Evolutionary conservation across 2,797 vertebrate genomes (phyloP).

Genomic region (Menidia menidia): DNA sequence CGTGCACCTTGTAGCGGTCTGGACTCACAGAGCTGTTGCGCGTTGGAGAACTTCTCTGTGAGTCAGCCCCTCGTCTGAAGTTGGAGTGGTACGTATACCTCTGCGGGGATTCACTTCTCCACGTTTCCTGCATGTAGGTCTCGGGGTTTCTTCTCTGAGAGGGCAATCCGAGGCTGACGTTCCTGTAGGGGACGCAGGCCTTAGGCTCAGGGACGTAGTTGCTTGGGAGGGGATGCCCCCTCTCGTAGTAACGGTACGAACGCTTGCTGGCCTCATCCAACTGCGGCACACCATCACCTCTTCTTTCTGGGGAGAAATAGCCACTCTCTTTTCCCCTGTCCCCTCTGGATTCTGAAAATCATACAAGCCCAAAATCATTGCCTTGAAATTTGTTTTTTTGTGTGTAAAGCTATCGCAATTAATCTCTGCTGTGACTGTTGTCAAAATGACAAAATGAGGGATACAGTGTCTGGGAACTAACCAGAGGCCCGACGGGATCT

Average conservation of each 20-base stretch:
- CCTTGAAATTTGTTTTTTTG: background rate
- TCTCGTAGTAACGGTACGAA: conserved; percentile 71
- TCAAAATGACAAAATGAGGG: background rate
- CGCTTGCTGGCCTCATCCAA: conserved; percentile 60
- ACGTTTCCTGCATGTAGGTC: conserved; percentile 66
- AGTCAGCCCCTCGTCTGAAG: conserved; percentile 76
- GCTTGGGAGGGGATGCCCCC: conserved; percentile 78
- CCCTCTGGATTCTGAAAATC: conserved; percentile 72
- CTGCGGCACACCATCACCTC: conserved; percentile 55
- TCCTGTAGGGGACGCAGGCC: conserved; percentile 83
- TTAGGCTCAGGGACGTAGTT: conserved; percentile 84
- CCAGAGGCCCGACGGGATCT: conserved; percentile 74
- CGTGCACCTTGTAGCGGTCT: conserved; percentile 66
- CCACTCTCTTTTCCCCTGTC: conserved; percentile 77
- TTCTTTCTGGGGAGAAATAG: conserved; percentile 82
- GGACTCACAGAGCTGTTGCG: conserved; percentile 80
- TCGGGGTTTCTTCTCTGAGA: conserved; percentile 80
- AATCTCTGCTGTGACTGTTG: background rate
- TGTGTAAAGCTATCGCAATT: too few relatives aligned
- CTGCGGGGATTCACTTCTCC: conserved; percentile 84
- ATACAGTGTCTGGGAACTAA: conserved; percentile 32
- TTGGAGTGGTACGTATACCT: conserved; percentile 84
- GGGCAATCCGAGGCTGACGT: conserved; percentile 81
- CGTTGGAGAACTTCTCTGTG: conserved; percentile 75
- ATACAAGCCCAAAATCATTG: conserved; percentile 13